Evolutionary conservation across 2,888 invertebrate species (phyloP).

Genomic region (Phortica okadai): DNA sequence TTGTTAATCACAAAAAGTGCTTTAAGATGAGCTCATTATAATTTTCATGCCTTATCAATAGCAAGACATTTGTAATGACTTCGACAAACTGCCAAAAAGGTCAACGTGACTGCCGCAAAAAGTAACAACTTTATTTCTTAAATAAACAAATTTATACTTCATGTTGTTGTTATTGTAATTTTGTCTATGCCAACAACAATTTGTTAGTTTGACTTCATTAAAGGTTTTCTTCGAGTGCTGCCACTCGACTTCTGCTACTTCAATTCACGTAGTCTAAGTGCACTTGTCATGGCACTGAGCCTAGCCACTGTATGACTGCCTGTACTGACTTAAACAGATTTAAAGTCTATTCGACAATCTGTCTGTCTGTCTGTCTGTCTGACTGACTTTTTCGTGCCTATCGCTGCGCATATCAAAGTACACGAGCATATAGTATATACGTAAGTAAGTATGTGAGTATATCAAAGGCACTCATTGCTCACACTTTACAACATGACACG

Average conservation of each 20-base stretch:
- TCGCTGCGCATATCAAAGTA: conserved; percentile 3
- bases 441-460: not conserved
- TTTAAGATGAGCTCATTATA: not conserved
- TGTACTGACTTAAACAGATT: not conserved
- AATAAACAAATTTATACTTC: not conserved
- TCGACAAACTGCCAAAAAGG: not conserved
- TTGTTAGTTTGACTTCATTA: not conserved
- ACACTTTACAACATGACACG: conserved; percentile 8
- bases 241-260: not conserved
- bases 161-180: not conserved
- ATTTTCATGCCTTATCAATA: not conserved
- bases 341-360: not conserved
- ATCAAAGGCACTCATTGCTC: conserved; percentile 2
- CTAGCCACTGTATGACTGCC: not conserved
- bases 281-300: conserved; percentile 13
- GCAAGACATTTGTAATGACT: not conserved
- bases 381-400: conserved; percentile 2
- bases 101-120: not conserved
- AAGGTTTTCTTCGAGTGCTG: not conserved
- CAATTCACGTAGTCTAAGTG: not conserved
- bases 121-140: not conserved
- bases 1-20: not conserved
- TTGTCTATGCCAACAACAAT: not conserved
- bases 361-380: too few relatives aligned
- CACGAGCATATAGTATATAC: not conserved